Evolutionary conservation across 2,797 vertebrate genomes (phyloP), one percentile per base, ranked within the genome.

Genomic region (Hydrocynus forskahlii): DNA sequence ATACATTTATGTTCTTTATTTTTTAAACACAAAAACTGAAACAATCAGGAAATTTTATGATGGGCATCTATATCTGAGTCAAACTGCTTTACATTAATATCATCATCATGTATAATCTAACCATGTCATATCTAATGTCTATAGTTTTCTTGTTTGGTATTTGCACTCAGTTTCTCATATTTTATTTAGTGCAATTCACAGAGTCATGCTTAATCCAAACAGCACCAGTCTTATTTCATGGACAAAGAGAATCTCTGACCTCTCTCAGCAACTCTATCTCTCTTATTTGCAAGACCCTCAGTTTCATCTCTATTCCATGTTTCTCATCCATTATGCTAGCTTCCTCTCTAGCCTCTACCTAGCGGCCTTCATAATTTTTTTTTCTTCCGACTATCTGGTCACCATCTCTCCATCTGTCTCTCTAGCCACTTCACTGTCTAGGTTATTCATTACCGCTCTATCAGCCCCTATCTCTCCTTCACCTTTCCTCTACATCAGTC

Each of bases 401-500:
- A 12, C 57, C 29, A 35, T 72, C 43, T 78, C 70, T 64, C 43
- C 60, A 38, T 67, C 43, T 79, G 45, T 76, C 67, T 69, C 70
- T 43, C 7, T 43, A 67, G 12, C 17, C 19, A 16, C 67, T 66
- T 68, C 62, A 68, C 57, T 67, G 38, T 35, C 19, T 40, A 1
- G 25, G 74, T 74, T 77, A 82, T 79, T 79, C 62, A 75, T 80
- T 69, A 68, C 48, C 60, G 21, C 59, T 62, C 57, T 72, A 76
- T 84, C 84, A 72, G 35, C 25, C 5, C 83, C 67, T 43, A 59
- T 66, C 84, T 76, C 64, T 83, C 71, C 55, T 62, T 64, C 66
- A 55, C 66, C 55, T 17, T 45, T 70, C 74, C 66, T 66, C 64
- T 60, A 59, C 68, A 84, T 83, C 81, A 81, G 71, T 81, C 84